Evolutionary conservation across 1,140 invertebrate genomes (phyloP), one percentile per base, ranked within the genome.

Genomic region (Drosophila lini): DNA sequence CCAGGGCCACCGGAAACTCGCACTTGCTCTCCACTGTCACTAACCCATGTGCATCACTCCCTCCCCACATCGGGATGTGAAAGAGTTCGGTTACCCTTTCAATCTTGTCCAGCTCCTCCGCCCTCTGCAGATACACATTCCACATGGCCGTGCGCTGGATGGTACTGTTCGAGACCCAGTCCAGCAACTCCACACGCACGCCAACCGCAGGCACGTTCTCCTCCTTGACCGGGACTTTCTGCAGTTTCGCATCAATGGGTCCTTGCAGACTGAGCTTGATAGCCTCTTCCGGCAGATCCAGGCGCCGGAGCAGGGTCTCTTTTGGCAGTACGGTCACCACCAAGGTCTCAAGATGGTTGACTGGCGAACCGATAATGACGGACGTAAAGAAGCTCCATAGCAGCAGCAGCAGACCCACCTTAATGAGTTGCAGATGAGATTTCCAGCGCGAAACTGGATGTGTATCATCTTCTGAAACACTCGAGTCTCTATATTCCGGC

Each of bases 1-100:
- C 9, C n/a, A 82, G 9, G 11, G 64, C 40, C 9, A 69, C 44
- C 3, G 74, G 42, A 1, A 44, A 7, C 9, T 44, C 22, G 13
- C 10, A n/a, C 8, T 48, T 22, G 13, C 42, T 31, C 13, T 28
- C 10, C 3, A 71, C 5, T 5, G 19, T 22, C 4, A 71, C 28
- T n/a, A 48, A 3, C 10, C 25, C 32, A 3, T 34, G n/a, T 6
- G 5, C 10, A 2, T 11, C 16, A 3, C 3, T 13, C 0, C 0
- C 0, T 1, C 6, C 0, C 38, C 1, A 2, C 0, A 2, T 4
- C 0, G 13, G 8, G 7, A 47, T 9, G 3, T 5, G 0, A 3
- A 70, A 31, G 10, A 36, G 4, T 0, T 28, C 34, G 8, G 15
- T 1, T 6, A 3, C n/a, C n/a, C 0, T 1, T 3, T 0, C 19